phyloP scores from a whole-genome alignment of 2,797 vertebrate species.

The Sciaenops ocellatus region DNA sequence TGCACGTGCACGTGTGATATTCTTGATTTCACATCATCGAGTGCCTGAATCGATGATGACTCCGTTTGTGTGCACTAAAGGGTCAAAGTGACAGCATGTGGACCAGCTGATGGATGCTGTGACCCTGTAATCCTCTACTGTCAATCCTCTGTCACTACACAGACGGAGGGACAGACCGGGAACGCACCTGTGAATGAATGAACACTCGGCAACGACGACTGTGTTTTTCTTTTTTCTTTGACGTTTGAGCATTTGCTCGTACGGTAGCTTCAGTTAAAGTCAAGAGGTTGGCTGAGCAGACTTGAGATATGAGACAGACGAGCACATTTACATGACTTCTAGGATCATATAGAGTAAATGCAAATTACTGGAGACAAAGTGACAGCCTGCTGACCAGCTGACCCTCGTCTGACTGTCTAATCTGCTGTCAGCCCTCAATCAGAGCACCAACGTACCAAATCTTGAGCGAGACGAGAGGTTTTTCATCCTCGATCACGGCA shows the following conservation, averaged over 20 bases:
- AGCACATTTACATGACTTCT: slow-evolving; percentile 1
- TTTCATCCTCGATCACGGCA: background rate
- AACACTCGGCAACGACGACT: background rate
- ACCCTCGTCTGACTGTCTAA: slow-evolving; percentile 35
- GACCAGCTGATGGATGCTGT: slow-evolving; percentile 45
- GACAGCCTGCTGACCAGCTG: slow-evolving; percentile 45
- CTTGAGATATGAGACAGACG: background rate
- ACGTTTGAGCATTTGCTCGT: background rate
- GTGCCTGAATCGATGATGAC: slow-evolving; percentile 3
- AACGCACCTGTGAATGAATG: slow-evolving; percentile 32
- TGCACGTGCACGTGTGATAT: background rate
- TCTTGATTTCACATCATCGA: background rate
- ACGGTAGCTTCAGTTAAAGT: background rate
- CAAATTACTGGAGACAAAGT: slow-evolving; percentile 20
- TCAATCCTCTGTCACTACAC: slow-evolving; percentile 54
- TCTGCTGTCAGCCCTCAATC: slow-evolving; percentile 34
- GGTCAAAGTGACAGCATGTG: slow-evolving; percentile 39
- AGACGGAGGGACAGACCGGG: slow-evolving; percentile 46
- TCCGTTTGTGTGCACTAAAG: too few relatives aligned
- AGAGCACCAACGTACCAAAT: background rate
- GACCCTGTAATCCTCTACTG: slow-evolving; percentile 63
- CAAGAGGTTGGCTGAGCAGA: slow-evolving; percentile 4
- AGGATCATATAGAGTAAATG: slow-evolving; percentile 5
- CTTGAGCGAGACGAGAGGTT: too few relatives aligned
- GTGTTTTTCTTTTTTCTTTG: background rate